phyloP scores from a whole-genome alignment of 64 coral and sea anemone genomes.

The Stichodactyla helianthus region DNA sequence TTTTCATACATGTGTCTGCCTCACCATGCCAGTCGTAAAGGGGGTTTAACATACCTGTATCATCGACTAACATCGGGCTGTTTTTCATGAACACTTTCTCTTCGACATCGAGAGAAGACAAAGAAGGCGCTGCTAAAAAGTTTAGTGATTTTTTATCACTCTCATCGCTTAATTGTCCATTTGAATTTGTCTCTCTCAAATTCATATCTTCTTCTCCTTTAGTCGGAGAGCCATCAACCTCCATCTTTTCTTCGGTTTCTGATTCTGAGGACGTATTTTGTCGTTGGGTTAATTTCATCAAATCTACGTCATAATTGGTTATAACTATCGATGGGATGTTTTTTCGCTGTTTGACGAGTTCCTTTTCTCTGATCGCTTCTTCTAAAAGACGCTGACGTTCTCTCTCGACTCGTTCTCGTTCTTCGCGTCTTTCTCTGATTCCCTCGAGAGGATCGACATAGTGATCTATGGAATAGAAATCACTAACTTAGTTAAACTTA shows the following conservation, averaged over 20 bases:
- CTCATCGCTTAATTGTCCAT: slow-evolving; percentile 13
- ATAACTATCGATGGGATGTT: slow-evolving; percentile 70
- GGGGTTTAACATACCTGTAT: neutral
- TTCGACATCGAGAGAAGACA: slow-evolving; percentile 12
- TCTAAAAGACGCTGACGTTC: slow-evolving; percentile 22
- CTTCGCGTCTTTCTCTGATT: slow-evolving; percentile 67
- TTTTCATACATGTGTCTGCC: no score
- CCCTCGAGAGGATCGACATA: slow-evolving; percentile 57
- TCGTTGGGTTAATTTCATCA: neutral
- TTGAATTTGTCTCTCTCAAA: slow-evolving; percentile 5
- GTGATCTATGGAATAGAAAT: neutral
- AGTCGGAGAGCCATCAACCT: neutral
- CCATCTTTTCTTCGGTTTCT: neutral
- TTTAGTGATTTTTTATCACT: neutral
- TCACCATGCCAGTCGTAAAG: no score
- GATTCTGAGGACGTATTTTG: neutral
- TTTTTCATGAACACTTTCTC: neutral
- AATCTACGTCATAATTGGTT: slow-evolving; percentile 49
- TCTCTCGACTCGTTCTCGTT: slow-evolving; percentile 48
- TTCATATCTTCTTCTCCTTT: slow-evolving; percentile 25
- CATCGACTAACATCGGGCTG: neutral
- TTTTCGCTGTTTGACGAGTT: slow-evolving; percentile 38
- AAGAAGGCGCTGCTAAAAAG: slow-evolving; percentile 21
- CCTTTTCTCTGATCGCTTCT: slow-evolving; percentile 25
- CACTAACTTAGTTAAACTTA: no score